Evolutionary conservation across 64 coral and sea anemone species (phyloP), one percentile per base, ranked within the genome.

Genomic region (Montipora cactus): DNA sequence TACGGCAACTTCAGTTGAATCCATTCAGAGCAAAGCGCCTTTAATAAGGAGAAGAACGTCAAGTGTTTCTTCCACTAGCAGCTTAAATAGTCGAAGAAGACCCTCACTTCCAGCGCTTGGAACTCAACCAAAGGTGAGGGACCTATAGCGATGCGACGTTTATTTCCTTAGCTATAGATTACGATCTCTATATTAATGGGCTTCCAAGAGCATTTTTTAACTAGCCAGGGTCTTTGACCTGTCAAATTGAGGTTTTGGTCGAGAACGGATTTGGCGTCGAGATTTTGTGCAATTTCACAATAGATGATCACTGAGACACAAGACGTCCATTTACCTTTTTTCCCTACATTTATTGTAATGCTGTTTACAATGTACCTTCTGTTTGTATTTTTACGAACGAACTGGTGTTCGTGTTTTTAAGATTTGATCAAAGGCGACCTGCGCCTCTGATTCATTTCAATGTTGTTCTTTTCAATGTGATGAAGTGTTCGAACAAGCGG

Each of bases 81-180:
- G 93, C 59, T 93, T 95, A 67, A 98, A 93, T 74, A 98, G 93
- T 59, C 80, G 95, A 23, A 91, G 90, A 49, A 87, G 96, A 67
- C 94, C 96, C 74, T 98, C 96, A 18, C 84, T 98, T 64, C 96
- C 96, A 79, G 96, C 96, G 3, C 86, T 98, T 4, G 96, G 96
- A 74, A 75, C 94, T 11, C 96, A 98, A 89, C 87, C 88, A 47
- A 98, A 95, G 96, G 96, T 98, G 85, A 15, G 93, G 62, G 18
- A 75, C 18, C 4, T 58, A 70, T 84, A 44, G 59, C 67, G 89
- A 50, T 76, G 50, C 83, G 4, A 76, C 71, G 87, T 87, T 80
- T 71, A 89, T 61, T 89, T 96, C 91, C 89, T 93, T 90, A 83
- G 66, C 75, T 77, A 69, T 87, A 88, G 83, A 79, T 79, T 91